Evolutionary conservation across 1,140 invertebrate species (phyloP).

Genomic region (Megathymus violae): DNA sequence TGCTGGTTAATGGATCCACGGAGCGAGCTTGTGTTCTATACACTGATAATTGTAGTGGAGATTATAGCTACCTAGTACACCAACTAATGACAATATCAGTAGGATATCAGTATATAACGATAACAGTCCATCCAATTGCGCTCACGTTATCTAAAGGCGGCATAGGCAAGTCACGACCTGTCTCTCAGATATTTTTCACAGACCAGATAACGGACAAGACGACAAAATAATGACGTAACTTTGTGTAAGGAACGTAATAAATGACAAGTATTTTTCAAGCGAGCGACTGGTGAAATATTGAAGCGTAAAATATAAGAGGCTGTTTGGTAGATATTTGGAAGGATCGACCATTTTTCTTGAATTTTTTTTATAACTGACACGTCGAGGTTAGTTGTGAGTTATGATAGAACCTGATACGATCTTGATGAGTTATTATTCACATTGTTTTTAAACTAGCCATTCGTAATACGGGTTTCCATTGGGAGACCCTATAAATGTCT

Average conservation of each 20-base stretch:
- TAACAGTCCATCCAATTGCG: too few relatives aligned
- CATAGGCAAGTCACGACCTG: conserved; percentile 6
- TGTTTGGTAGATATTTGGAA: conserved; percentile 5
- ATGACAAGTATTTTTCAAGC: conserved; percentile 23
- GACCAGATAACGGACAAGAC: conserved; percentile 23
- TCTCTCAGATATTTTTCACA: conserved; percentile 7
- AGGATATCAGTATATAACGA: too few relatives aligned
- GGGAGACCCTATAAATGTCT: too few relatives aligned
- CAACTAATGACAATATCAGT: too few relatives aligned
- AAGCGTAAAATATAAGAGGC: conserved; percentile 13
- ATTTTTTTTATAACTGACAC: conserved; percentile 3
- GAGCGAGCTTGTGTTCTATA: too few relatives aligned
- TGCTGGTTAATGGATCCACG: too few relatives aligned
- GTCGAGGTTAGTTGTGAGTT: not conserved
- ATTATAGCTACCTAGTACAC: too few relatives aligned
- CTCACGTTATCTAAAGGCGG: too few relatives aligned
- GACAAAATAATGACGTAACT: conserved; percentile 29
- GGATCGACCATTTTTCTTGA: conserved; percentile 4
- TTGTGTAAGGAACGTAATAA: conserved; percentile 17
- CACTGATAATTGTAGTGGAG: too few relatives aligned
- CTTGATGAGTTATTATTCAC: conserved; percentile 1
- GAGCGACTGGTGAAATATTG: conserved; percentile 13
- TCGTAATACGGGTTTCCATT: too few relatives aligned
- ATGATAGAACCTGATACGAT: not conserved
- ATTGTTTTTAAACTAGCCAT: not conserved